Evolutionary conservation across 2,113 vertebrate genomes (phyloP), one percentile per base, ranked within the genome.

Genomic region (Heterocephalus glaber): DNA sequence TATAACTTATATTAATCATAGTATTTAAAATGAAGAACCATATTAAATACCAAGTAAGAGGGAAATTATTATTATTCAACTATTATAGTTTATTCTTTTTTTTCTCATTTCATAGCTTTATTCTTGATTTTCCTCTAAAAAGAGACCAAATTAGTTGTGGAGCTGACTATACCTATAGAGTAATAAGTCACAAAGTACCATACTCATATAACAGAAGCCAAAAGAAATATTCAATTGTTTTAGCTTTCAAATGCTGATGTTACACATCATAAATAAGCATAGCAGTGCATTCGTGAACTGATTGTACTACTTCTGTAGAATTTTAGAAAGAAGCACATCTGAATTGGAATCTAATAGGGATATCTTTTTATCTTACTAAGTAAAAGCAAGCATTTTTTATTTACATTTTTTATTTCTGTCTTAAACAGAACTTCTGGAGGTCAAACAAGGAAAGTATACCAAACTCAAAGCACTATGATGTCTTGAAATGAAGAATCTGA

Each of bases 361-460:
- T 68, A 68, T 22, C 61, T 52, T 33, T 65, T 89, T 81, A 66
- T n/a, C 47, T 74, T 86, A 93, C 16, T 95, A 79, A 81, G 38
- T 19, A 88, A 95, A 95, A n/a, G 86, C 35, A 90, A 92, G 60
- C 52, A 70, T 92, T 95, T 95, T 94, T 60, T 89, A 89, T 35
- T 96, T 89, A 24, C 77, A 90, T 56, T 68, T 79, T 94, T 97
- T 91, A 92, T 96, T 92, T 95, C 54, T 91, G n/a, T 90, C 56
- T 84, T 87, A 95, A 68, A 41, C 20, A 83, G 58, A 85, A 89
- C 11, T 66, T 79, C 33, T 86, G 12, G 6, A 91, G 33, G 68
- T 76, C 80, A 95, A 87, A 94, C 26, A 85, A 84, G 66, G 89
- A 89, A 91, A 76, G 87, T 16, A 80, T 1, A 70, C 19, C 38